These are phyloP conservation scores for Poecile atricapillus DNA, from an alignment of 2,113 vertebrate genomes.

Conservation along the genomic window DNA sequence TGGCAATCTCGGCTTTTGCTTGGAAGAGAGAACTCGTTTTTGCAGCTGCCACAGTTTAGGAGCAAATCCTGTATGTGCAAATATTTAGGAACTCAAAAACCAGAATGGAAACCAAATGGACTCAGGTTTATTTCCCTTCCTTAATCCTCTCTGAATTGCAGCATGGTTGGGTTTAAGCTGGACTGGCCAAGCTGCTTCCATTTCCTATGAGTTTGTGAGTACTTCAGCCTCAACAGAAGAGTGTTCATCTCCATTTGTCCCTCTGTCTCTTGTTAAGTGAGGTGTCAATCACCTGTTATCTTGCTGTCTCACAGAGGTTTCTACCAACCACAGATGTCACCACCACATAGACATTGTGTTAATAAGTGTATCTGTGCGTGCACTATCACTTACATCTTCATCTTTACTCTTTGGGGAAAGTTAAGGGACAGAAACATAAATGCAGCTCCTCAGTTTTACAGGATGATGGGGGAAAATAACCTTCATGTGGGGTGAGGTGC, in stretches of 20 bases:
- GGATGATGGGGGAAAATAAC: not conserved
- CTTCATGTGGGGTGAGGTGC: not conserved
- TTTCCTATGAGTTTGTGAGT: not conserved
- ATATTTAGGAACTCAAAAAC: not conserved
- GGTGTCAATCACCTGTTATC: not conserved
- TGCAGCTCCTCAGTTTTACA: not conserved
- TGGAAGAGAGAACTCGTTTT: not conserved
- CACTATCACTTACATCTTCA: not conserved
- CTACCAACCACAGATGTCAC: not conserved
- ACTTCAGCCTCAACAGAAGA: not conserved
- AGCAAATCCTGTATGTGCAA: not conserved
- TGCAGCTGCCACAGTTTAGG: not conserved
- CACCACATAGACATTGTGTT: rapidly evolving
- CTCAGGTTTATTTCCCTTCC: not conserved
- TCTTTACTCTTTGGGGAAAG: not conserved
- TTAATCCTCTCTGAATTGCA: not conserved
- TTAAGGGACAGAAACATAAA: not conserved
- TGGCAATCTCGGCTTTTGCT: not conserved
- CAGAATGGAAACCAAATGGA: not conserved
- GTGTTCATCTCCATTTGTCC: not conserved
- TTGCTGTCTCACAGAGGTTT: not conserved
- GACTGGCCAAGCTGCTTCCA: not conserved
- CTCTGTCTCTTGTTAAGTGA: not conserved
- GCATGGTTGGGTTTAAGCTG: not conserved
- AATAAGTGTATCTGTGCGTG: not conserved